Evolutionary conservation across 2,113 vertebrate genomes (phyloP), one percentile per base, ranked within the genome.

Genomic region (Falcunculus frontatus): DNA sequence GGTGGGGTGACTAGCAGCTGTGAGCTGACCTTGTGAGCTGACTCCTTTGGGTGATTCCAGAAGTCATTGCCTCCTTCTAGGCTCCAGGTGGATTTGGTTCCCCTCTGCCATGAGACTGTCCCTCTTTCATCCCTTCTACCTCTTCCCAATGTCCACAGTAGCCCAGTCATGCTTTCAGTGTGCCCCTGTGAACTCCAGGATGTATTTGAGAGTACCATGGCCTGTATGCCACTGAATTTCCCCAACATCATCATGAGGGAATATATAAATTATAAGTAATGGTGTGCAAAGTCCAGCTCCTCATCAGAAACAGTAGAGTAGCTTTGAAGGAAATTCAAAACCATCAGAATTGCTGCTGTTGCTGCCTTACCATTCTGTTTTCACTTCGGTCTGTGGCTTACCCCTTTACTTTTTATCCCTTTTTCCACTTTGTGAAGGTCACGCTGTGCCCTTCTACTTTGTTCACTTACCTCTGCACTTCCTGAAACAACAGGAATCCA

Each of bases 81-180:
- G 33, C 52, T 86, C 2, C 6, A 55, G 53, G 37, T 73, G 47
- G 73, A 23, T 95, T 81, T 70, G 64, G 5, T 67, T 93, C 75
- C 69, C 47, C 11, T 68, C 39, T 79, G 35, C 73, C 2, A 0
- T 2, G 2, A 37, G 1, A 1, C 4, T 22, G 22, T 57, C 35
- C 30, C 8, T 52, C 46, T 82, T 53, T 80, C 42, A 55, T 50
- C 39, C 65, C 49, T 89, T 73, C 30, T 23, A 2, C 50, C 11
- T 32, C 44, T 74, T 87, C 30, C 16, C 35, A 42, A 39, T 19
- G 30, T 55, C 33, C 14, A 1, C 19, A 55, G 37, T 59, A 84
- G 55, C n/a, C 57, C 2, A 1, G 21, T n/a, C 19, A 6, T 7
- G 39, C 49, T 76, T 63, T 52, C 26, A 22, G 55, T 5, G 29